Base-by-base conservation (phyloP, 2,888 invertebrate species). In the Drosophila prostipennis region DNA sequence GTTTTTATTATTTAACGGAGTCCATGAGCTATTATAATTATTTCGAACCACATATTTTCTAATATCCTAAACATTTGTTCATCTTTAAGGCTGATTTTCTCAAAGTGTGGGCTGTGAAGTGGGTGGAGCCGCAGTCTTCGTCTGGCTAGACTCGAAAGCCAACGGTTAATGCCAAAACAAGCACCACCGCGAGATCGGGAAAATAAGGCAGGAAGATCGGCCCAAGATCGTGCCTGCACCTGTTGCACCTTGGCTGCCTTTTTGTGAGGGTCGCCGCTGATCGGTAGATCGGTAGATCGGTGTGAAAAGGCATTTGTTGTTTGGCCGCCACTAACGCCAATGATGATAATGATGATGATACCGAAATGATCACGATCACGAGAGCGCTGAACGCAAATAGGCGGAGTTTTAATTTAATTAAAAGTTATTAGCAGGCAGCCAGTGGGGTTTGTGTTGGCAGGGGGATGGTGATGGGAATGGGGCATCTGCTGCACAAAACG, bases 361-460 rank as follows among this genome's bases (percentile, higher is more conserved):
- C 63, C 72, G 74, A 82, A 46, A 34, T 86, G 77, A 82, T 77
- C 77, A 76, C 74, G 83, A 75, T 64, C 70, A 43, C 53, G 54
- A 54, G 68, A 45, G 43, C 53, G 63, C 53, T 74, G 73, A 88
- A 70, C 77, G 70, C 81, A 79, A 89, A 87, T 77, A 85, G 87
- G 79, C 80, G 89, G 85, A 80, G 87, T 68, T 65, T 81, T 82
- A 84, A 87, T 87, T 87, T 87, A 89, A 87, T 87, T 82, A 89
- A 87, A 89, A 80, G 86, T 80, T 81, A 89, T 89, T 89, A 87
- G 79, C 67, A 58, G 39, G 56, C 46, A 65, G 76, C 68, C 67
- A 43, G 46, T 55, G 49, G 39, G 52, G 68, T 6, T 48, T 54
- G 49, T 19, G 34, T 11, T 11, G 34, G 11, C 29, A 29, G 29